Base-by-base conservation (phyloP, 2,888 invertebrate species). In the Hemaris fuciformis region DNA sequence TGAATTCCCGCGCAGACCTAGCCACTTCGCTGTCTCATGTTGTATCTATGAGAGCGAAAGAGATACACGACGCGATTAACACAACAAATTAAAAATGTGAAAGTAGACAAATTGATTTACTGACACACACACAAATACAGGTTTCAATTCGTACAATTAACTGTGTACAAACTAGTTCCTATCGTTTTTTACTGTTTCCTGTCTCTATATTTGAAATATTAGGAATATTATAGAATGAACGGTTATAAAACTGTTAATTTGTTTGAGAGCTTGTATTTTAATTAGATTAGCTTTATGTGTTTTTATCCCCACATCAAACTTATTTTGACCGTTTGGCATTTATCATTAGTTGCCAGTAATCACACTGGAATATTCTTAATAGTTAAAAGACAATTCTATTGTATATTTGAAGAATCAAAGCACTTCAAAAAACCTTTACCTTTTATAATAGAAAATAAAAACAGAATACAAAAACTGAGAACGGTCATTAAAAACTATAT, bases 401-500 rank as follows among this genome's bases (percentile, higher is more conserved):
- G n/a, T n/a, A n/a, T n/a, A n/a, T n/a, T n/a, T n/a, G n/a, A n/a
- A n/a, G n/a, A n/a, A n/a, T n/a, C n/a, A n/a, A n/a, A n/a, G n/a
- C n/a, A n/a, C n/a, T n/a, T 13, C 0, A 23, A 10, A 45, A 20
- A 13, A 38, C n/a, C n/a, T 41, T 15, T 13, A 38, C n/a, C n/a
- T 41, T 15, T 41, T n/a, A n/a, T 15, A 1, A 43, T 10, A 43
- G 43, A 20, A 13, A 25, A 53, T 3, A 15, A 53, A 18, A 46
- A 10, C 7, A 8, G 6, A 13, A 23, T 25, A 46, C 23, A 34
- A 6, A n/a, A 38, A n/a, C 38, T 38, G n/a, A n/a, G 7, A 48
- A 53, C 53, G 18, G n/a, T 31, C 18, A 53, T 31, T 31, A 53
- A 53, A 53, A 53, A 53, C 53, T 53, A 53, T 53, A 15, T 46